Base-by-base conservation (phyloP, 2,888 invertebrate species). In the Dendrolimus houi region DNA sequence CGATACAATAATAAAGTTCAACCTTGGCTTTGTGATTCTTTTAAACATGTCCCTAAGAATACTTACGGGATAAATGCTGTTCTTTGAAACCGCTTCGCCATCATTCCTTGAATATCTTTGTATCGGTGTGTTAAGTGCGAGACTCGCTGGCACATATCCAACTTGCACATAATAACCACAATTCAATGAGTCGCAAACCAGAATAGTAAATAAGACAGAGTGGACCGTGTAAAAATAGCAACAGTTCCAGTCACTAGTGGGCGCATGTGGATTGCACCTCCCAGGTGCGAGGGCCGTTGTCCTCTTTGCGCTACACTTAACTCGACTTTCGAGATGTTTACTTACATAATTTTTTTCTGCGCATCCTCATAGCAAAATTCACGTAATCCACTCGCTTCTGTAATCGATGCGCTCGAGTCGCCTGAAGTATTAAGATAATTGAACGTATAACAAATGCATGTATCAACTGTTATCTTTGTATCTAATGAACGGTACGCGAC, bases 131-230 rank as follows among this genome's bases (percentile, higher is more conserved):
- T 82, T 84, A 83, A 80, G 84, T 82, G 78, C 70, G 81, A 78
- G 80, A 74, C 75, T 75, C 66, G 77, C 81, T 90, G 90, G 90
- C 90, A 83, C 76, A 76, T 80, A 77, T 87, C 90, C 89, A 89
- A 88, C 82, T 82, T 87, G 87, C 88, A 88, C 88, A 89, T 90
- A 89, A 89, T 90, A 89, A 88, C 88, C 87, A 89, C 90, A 88
- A 89, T 90, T 89, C 89, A 90, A 90, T 89, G 89, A 89, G 89
- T 85, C 85, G 86, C 86, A 81, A 86, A 87, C 90, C 83, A 87
- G 89, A 90, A 89, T 89, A 90, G 90, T 89, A 87, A 90, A 89
- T 88, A 89, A 90, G 87, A 88, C 87, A 87, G 85, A 85, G 86
- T 86, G 81, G 85, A 81, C 81, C 72, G 81, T 76, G 77, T 90